Evolutionary conservation across 2,888 invertebrate species (phyloP).

Genomic region (Isoperla grammatica): DNA sequence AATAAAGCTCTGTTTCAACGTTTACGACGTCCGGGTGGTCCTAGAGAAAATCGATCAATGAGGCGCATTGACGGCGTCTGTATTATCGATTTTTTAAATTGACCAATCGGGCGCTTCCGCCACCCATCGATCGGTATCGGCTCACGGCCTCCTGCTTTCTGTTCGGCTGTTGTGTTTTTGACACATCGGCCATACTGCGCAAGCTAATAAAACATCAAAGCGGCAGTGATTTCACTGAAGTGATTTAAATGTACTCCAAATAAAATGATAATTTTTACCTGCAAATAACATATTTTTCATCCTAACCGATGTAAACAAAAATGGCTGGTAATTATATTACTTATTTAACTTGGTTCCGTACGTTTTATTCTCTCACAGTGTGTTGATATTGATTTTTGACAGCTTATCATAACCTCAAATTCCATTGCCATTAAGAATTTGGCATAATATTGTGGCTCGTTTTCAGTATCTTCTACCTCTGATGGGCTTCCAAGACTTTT

Average conservation of each 20-base stretch:
- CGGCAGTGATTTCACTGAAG: background rate
- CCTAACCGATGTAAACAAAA: background rate
- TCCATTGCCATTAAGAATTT: background rate
- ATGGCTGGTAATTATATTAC: slow-evolving; percentile 7
- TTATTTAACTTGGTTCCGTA: background rate
- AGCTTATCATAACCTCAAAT: slow-evolving; percentile 9
- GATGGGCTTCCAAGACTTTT: slow-evolving; percentile 33
- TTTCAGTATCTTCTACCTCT: slow-evolving; percentile 26
- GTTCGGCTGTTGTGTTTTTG: background rate
- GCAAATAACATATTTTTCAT: slow-evolving; percentile 8
- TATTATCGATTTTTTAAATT: slow-evolving; percentile 31
- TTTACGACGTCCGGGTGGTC: slow-evolving; percentile 13
- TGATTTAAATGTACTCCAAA: background rate
- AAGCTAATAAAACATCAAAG: background rate
- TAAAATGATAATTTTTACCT: slow-evolving; percentile 7
- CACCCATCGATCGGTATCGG: slow-evolving; percentile 27
- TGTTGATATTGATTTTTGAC: slow-evolving; percentile 8
- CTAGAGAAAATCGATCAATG: slow-evolving; percentile 35
- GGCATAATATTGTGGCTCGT: slow-evolving; percentile 22
- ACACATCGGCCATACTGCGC: background rate
- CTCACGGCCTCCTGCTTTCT: slow-evolving; percentile 13
- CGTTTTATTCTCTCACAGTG: background rate
- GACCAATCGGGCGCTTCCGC: slow-evolving; percentile 25
- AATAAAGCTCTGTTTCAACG: background rate
- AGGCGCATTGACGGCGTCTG: slow-evolving; percentile 24